Evolutionary conservation across 2,113 vertebrate species (phyloP).

Genomic region (Melozone crissalis): DNA sequence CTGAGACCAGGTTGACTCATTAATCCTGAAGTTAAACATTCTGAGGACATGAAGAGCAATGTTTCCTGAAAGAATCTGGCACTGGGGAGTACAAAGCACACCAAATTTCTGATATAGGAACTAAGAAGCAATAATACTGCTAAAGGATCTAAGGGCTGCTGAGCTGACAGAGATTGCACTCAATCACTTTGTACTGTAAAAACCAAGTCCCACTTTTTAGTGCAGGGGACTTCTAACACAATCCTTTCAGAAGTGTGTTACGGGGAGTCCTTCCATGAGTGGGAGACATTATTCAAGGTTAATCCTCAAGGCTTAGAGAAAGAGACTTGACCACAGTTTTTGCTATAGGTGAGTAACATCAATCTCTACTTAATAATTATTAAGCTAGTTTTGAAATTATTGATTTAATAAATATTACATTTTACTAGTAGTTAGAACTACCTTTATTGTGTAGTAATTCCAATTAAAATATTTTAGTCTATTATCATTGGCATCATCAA

Average conservation of each 20-base stretch:
- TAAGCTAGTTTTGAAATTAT: neutral
- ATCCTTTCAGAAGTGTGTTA: neutral
- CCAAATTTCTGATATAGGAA: neutral
- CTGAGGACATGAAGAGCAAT: neutral
- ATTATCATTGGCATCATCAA: neutral
- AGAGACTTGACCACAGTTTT: neutral
- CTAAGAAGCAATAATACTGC: neutral
- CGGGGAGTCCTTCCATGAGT: neutral
- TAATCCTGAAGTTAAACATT: neutral
- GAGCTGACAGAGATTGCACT: neutral
- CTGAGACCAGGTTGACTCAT: neutral
- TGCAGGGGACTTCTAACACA: neutral
- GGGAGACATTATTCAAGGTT: neutral
- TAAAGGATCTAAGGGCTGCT: neutral
- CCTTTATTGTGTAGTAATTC: neutral
- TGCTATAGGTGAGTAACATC: neutral
- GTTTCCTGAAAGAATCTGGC: neutral
- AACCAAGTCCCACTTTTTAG: neutral
- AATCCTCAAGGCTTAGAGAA: neutral
- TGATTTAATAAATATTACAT: neutral
- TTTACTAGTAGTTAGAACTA: neutral
- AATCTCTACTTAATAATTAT: neutral
- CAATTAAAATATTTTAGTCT: neutral
- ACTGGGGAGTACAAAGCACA: rapidly evolving
- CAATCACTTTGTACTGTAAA: neutral